Evolutionary conservation across 2,888 invertebrate genomes (phyloP).

Genomic region (Pteria penguin): DNA sequence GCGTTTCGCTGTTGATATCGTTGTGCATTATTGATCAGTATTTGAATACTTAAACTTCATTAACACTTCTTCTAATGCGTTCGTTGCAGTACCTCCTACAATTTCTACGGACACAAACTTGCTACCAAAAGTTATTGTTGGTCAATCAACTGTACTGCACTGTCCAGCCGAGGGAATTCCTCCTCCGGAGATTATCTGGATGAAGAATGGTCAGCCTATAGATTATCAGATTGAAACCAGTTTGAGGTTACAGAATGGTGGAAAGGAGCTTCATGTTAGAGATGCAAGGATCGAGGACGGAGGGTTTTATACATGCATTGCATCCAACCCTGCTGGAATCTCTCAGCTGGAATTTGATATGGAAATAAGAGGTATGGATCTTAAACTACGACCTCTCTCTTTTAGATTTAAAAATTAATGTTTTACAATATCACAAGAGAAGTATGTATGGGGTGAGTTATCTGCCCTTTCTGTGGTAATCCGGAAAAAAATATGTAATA

Average conservation of each 20-base stretch:
- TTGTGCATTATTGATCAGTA: no score
- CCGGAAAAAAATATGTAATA: no score
- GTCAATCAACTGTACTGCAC: conserved; percentile 67
- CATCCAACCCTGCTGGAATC: conserved; percentile 81
- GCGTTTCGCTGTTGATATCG: no score
- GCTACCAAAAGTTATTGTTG: conserved; percentile 77
- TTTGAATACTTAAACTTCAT: no score
- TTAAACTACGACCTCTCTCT: no score
- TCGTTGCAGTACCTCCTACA: conserved; percentile 79
- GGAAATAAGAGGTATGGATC: conserved; percentile 74
- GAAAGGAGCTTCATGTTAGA: conserved; percentile 69
- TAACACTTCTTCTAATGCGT: conserved; percentile 73
- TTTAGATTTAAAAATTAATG: no score
- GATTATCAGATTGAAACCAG: conserved; percentile 48
- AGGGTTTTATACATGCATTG: conserved; percentile 80
- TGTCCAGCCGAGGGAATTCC: conserved; percentile 76
- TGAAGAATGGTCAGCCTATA: conserved; percentile 66
- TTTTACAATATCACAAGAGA: neutral
- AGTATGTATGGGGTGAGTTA: neutral
- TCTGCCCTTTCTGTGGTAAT: neutral
- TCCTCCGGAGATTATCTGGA: conserved; percentile 73
- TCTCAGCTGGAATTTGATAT: conserved; percentile 73
- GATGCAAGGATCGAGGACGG: conserved; percentile 64
- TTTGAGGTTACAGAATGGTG: conserved; percentile 55
- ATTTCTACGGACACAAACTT: conserved; percentile 73